Conservation (phyloP, 2,797 vertebrate species). For the Takifugu ocellatus region DNA sequence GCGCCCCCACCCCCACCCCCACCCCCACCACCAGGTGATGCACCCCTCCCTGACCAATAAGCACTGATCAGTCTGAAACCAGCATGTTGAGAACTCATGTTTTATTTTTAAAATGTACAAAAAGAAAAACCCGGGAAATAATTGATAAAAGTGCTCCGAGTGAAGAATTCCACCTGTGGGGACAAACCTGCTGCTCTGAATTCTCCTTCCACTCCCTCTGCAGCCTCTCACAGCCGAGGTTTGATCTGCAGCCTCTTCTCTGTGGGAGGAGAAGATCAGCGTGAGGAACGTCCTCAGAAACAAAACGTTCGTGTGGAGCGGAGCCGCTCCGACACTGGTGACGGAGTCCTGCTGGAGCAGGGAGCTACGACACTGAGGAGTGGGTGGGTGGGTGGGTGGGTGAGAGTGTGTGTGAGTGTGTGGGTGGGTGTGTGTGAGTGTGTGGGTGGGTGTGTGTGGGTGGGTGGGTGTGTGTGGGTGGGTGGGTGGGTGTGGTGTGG, state of each 20-base stretch:
- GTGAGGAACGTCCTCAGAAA: constrained; percentile 6
- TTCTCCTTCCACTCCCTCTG: constrained; percentile 2
- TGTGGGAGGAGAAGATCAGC: constrained; percentile 24
- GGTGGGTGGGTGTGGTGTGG: too few species aligned
- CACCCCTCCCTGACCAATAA: neutral
- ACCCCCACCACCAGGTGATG: neutral
- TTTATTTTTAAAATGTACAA: constrained; percentile 53
- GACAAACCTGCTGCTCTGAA: constrained; percentile 34
- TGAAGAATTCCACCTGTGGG: constrained; percentile 17
- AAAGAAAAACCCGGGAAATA: constrained; percentile 19
- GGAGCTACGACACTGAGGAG: constrained; percentile 66
- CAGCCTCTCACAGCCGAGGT: constrained; percentile 51
- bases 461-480: too few species aligned
- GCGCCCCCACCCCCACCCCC: neutral
- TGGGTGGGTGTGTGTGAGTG: too few species aligned
- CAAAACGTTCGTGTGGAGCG: constrained; percentile 5
- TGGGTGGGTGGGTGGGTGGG: constrained; percentile 46
- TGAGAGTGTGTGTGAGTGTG: too few species aligned
- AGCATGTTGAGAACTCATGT: neutral
- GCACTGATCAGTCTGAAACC: constrained; percentile 9
- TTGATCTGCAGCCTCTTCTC: constrained; percentile 71
- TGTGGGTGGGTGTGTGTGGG: too few species aligned
- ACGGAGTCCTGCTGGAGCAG: constrained; percentile 25
- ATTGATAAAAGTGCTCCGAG: constrained; percentile 41
- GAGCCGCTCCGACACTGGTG: constrained; percentile 13